These are phyloP conservation scores for Phycodurus eques DNA, from an alignment of 2,113 vertebrate species.

Conservation along the genomic window DNA sequence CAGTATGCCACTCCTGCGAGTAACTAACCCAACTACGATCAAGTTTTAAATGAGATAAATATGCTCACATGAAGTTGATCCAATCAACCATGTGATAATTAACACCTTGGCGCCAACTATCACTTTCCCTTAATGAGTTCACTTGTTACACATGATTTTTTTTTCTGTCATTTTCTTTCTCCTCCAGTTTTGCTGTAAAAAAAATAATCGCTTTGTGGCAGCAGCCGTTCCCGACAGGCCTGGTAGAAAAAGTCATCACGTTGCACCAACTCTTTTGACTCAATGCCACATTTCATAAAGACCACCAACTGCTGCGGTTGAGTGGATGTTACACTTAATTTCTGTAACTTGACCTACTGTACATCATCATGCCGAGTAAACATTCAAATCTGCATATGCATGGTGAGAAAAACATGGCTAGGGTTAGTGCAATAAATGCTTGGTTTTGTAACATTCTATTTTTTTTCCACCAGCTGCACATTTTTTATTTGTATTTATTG, in stretches of 20 bases:
- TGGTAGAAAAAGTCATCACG: neutral
- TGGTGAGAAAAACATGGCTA: neutral
- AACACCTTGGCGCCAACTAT: neutral
- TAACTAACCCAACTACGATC: too few relatives aligned
- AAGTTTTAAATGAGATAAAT: too few relatives aligned
- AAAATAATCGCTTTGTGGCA: slow-evolving; percentile 47
- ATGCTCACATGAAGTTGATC: neutral
- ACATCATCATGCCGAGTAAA: neutral
- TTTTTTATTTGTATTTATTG: too few relatives aligned
- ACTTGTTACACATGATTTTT: slow-evolving; percentile 30
- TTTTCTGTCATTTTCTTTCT: neutral
- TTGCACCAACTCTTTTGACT: slow-evolving; percentile 42
- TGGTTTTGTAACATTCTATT: too few relatives aligned
- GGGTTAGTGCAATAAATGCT: neutral
- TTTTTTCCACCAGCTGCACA: too few relatives aligned
- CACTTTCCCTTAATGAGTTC: slow-evolving; percentile 31
- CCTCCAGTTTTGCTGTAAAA: slow-evolving; percentile 33
- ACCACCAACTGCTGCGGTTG: too few relatives aligned
- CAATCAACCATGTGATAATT: neutral
- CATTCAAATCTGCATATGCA: neutral
- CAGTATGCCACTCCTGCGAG: too few relatives aligned
- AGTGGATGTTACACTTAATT: slow-evolving; percentile 10
- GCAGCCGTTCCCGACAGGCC: slow-evolving; percentile 15
- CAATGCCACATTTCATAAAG: slow-evolving; percentile 40
- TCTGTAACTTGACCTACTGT: slow-evolving; percentile 46